Evolutionary conservation across 2,888 invertebrate species (phyloP), one percentile per base, ranked within the genome.

Genomic region (Tethea ocularis): DNA sequence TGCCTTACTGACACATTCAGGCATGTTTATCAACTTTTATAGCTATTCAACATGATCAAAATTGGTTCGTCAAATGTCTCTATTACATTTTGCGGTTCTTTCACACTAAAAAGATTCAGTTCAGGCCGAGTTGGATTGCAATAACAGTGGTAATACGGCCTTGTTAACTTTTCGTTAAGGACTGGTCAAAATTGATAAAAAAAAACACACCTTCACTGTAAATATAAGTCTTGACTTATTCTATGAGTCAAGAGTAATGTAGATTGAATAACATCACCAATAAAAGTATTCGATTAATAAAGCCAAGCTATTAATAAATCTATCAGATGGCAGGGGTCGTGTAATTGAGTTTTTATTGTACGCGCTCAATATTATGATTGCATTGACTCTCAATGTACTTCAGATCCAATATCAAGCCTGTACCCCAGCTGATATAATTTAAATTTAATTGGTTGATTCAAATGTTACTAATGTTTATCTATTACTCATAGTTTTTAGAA

Each of bases 291-390:
- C 17, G 52, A 53, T 53, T 26, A 17, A 53, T 2, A 53, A 53
- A 46, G 46, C 20, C 46, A 2, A 46, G 46, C 46, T 46, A 41
- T 0, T 41, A 41, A 53, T 29, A 29, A 29, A 53, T 29, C 52
- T 10, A 53, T 29, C n/a, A 52, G 52, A 24, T 26, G 10, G 46
- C 20, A 20, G 46, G 46, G 20, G 46, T 46, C 46, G 17, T 53
- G 13, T 53, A 53, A 53, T 53, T 29, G 52, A 29, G 52, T 53
- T 17, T 26, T 29, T 53, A 53, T 53, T 53, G 20, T 53, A 26
- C 29, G 29, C 52, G 29, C 15, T 17, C 55, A 60, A 38, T 60
- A 57, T 60, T 36, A 51, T 54, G 22, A 24, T 26, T 51, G 57
- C 26, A 54, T 36, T 33, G 53, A 51, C 52, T 55, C 26, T 54